Conservation (phyloP, 2,113 vertebrate species). For the Hyperopisus bebe region DNA sequence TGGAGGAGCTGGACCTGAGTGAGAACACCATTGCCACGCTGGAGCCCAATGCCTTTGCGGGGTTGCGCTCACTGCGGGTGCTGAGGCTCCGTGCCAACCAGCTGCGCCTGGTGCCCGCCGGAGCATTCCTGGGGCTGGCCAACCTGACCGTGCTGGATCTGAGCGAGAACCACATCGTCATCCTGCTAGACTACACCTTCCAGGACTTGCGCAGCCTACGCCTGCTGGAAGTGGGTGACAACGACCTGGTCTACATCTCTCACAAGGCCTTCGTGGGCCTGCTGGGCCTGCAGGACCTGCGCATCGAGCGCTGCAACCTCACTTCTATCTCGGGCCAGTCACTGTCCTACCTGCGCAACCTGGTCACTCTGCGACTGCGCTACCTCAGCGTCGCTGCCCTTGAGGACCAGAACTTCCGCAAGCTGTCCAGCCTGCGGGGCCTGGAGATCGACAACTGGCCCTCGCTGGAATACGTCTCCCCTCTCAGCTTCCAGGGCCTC, state of each 20-base stretch:
- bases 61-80: slow-evolving; percentile 73
- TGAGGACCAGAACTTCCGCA: slow-evolving; percentile 88
- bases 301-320: slow-evolving; percentile 87
- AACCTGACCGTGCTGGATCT: slow-evolving; percentile 90
- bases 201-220: slow-evolving; percentile 81
- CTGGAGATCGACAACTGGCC: slow-evolving; percentile 93
- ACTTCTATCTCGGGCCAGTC: slow-evolving; percentile 85
- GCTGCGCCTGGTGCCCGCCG: slow-evolving; percentile 83
- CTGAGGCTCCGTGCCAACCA: slow-evolving; percentile 83
- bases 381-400: slow-evolving; percentile 78
- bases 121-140: slow-evolving; percentile 79
- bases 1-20: slow-evolving; percentile 92
- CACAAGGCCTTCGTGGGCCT: slow-evolving; percentile 87
- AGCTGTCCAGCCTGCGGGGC: slow-evolving; percentile 71
- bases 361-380: slow-evolving; percentile 79
- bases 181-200: slow-evolving; percentile 90
- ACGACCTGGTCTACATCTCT: slow-evolving; percentile 94
- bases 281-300: slow-evolving; percentile 78
- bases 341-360: slow-evolving; percentile 79
- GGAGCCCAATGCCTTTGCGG: slow-evolving; percentile 87
- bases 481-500: slow-evolving; percentile 81
- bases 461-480: slow-evolving; percentile 78
- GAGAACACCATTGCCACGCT: slow-evolving; percentile 87
- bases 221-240: slow-evolving; percentile 85
- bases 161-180: slow-evolving; percentile 93